Evolutionary conservation across 2,797 vertebrate species (phyloP).

Genomic region (Toxotes lorentzi): DNA sequence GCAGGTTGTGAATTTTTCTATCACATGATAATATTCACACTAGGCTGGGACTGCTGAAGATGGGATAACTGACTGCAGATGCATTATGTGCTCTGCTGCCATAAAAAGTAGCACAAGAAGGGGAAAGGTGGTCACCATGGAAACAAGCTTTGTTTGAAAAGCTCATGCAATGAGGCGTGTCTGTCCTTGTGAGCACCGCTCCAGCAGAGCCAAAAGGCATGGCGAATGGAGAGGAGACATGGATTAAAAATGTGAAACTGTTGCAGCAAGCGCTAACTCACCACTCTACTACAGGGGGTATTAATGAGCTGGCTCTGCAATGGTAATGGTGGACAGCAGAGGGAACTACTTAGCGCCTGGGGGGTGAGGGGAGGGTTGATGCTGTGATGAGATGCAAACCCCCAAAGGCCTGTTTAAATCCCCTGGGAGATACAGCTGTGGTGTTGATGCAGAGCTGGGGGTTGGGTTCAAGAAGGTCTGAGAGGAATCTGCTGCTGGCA

Average conservation of each 20-base stretch:
- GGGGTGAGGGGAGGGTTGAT: slow-evolving; percentile 6
- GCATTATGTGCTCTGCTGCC: slow-evolving; percentile 63
- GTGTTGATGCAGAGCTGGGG: slow-evolving; percentile 38
- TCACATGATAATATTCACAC: background rate
- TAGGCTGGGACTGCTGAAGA: slow-evolving; percentile 15
- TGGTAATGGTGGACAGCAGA: slow-evolving; percentile 30
- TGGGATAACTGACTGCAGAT: slow-evolving; percentile 44
- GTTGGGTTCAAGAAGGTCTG: slow-evolving; percentile 18
- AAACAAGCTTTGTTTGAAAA: slow-evolving; percentile 81
- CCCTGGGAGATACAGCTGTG: slow-evolving; percentile 49
- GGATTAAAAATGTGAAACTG: slow-evolving; percentile 28
- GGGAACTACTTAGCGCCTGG: background rate
- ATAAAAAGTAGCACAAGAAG: slow-evolving; percentile 46
- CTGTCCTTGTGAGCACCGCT: slow-evolving; percentile 51
- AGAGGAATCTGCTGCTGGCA: slow-evolving; percentile 34
- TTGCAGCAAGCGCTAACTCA: slow-evolving; percentile 20
- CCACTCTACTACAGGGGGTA: background rate
- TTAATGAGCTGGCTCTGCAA: slow-evolving; percentile 15
- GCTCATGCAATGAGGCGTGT: slow-evolving; percentile 60
- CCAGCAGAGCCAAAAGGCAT: slow-evolving; percentile 48
- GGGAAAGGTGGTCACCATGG: slow-evolving; percentile 76
- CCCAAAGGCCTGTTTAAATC: slow-evolving; percentile 34
- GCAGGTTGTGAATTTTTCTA: background rate
- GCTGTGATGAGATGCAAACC: slow-evolving; percentile 47
- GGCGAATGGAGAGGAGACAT: slow-evolving; percentile 21